Base-by-base conservation (phyloP, 2,113 vertebrate genomes). In the Anhinga anhinga region DNA sequence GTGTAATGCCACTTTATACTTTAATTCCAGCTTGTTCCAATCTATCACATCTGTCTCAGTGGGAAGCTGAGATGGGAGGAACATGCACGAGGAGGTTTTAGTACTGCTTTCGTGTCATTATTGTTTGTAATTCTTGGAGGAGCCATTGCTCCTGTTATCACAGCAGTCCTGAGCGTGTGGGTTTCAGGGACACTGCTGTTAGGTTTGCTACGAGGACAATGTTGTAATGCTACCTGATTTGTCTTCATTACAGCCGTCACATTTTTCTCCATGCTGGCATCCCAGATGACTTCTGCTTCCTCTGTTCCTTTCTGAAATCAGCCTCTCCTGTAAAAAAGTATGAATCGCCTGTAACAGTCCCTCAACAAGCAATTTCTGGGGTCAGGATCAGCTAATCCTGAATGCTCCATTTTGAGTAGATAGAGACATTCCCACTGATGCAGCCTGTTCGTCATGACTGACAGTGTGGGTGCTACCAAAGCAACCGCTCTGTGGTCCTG, bases 221-320 rank as follows among this genome's bases (percentile, higher is more conserved):
- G 0, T 15, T 0, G 3, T 23, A 38, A 22, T 5, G 10, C 8
- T 63, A 10, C 45, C 22, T 4, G 4, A 3, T 3, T 71, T 1
- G 1, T 53, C 49, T 82, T 50, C 58, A 10, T 47, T 58, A 29
- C 32, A 65, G 49, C 52, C 4, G 1, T 45, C 52, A n/a, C 1
- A 1, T 5, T 55, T 38, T 44, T 11, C 22, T 14, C 47, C 29
- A 15, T 3, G n/a, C 66, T 72, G 17, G 32, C 44, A 81, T 3
- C 36, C 29, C 38, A 34, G 58, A 55, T 0, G 13, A 13, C 56
- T 88, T 69, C n/a, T 80, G 52, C 14, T 67, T 80, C 58, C 38
- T 56, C 58, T 5, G 6, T 56, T 84, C 50, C 40, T 78, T 50
- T 42, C 59, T 40, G 59, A 94, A 73, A 90, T 66, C 34, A 77